Conservation (phyloP, 2,888 invertebrate species). For the Lottia scabra region DNA sequence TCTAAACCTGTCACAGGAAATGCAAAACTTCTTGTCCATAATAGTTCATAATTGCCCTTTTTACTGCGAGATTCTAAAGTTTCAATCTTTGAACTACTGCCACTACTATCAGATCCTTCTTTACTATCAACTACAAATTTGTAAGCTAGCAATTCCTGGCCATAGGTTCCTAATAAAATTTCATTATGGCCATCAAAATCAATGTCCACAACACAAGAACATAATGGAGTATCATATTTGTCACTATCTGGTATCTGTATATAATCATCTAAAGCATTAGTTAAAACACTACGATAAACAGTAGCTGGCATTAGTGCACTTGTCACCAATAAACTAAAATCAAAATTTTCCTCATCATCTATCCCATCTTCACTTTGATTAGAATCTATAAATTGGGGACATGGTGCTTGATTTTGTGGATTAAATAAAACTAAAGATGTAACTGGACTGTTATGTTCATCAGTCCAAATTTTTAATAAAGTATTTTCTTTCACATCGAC, state of each 20-base stretch:
- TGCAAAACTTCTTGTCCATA: constrained; percentile 73
- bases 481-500: constrained; percentile 71
- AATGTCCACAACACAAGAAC: constrained; percentile 77
- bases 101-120: constrained; percentile 8
- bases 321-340: constrained; percentile 74
- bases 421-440: constrained; percentile 73
- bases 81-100: background rate
- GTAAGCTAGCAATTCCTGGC: constrained; percentile 70
- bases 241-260: constrained; percentile 71
- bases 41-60: constrained; percentile 42
- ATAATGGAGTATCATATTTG: constrained; percentile 75
- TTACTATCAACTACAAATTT: constrained; percentile 38
- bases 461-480: constrained; percentile 71
- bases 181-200: constrained; percentile 80
- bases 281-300: constrained; percentile 72
- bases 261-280: constrained; percentile 57
- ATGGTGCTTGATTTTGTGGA: constrained; percentile 43
- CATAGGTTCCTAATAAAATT: constrained; percentile 79
- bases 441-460: constrained; percentile 73
- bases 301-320: constrained; percentile 74
- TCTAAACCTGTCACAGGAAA: constrained; percentile 76
- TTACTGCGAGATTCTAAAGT: background rate
- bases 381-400: constrained; percentile 48
- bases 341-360: constrained; percentile 34
- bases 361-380: constrained; percentile 21